Evolutionary conservation across 2,113 vertebrate genomes (phyloP).

Genomic region (Ranitomeya variabilis): DNA sequence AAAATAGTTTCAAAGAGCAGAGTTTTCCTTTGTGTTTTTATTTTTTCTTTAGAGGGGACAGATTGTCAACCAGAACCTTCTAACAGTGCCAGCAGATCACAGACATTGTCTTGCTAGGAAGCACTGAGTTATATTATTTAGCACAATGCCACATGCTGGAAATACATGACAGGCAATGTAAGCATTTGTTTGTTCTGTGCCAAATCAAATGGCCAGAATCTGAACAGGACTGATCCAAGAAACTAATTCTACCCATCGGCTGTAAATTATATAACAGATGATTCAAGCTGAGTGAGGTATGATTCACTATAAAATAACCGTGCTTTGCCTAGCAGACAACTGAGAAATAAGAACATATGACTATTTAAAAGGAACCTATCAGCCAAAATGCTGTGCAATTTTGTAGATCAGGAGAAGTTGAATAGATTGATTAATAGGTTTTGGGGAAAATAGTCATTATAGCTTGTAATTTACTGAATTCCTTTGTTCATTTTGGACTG

Average conservation of each 20-base stretch:
- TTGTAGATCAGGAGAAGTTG: too few species aligned
- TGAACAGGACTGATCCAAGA: background rate
- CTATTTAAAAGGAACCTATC: too few species aligned
- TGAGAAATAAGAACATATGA: background rate
- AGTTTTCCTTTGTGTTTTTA: background rate
- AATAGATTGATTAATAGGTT: too few species aligned
- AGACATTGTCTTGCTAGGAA: background rate
- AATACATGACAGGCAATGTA: background rate
- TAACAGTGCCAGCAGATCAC: background rate
- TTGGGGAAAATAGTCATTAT: too few species aligned
- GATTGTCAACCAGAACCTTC: background rate
- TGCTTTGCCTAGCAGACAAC: background rate
- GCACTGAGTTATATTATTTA: conserved; percentile 9
- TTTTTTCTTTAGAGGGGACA: background rate
- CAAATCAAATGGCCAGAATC: background rate
- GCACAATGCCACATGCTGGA: conserved; percentile 6
- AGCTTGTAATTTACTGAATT: too few species aligned
- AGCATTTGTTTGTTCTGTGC: background rate
- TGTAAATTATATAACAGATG: conserved; percentile 2
- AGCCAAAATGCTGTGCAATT: too few species aligned
- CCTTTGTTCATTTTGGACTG: too few species aligned
- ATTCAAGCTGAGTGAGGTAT: background rate
- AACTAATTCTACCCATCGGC: background rate
- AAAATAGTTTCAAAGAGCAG: background rate
- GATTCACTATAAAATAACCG: background rate